Evolutionary conservation across 2,797 vertebrate species (phyloP).

Genomic region (Erithacus rubecula): DNA sequence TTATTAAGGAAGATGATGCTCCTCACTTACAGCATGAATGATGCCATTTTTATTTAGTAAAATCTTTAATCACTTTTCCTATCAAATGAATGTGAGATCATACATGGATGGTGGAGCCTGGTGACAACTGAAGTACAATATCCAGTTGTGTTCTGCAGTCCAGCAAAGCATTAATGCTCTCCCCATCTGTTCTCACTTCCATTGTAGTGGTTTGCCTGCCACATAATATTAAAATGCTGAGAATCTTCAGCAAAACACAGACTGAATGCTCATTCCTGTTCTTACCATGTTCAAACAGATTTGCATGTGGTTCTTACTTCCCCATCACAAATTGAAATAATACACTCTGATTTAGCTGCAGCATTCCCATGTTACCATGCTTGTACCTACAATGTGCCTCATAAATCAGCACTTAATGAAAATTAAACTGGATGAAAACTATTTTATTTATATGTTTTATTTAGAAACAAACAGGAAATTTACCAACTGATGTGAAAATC

Average conservation of each 20-base stretch:
- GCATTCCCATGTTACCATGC: background rate
- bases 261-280: background rate
- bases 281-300: slow-evolving; percentile 14
- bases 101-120: background rate
- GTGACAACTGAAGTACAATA: background rate
- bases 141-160: background rate
- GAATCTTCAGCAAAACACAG: background rate
- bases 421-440: background rate
- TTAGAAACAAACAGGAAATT: background rate
- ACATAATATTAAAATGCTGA: background rate
- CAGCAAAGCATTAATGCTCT: background rate
- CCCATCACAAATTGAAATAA: background rate
- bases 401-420: background rate
- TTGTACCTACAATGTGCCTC: background rate
- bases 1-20: background rate
- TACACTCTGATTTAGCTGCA: background rate
- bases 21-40: background rate
- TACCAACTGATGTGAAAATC: background rate
- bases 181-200: background rate
- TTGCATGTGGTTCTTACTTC: background rate
- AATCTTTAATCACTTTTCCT: background rate
- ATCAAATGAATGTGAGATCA: background rate
- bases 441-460: background rate
- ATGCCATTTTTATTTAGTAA: background rate
- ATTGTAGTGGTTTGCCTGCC: background rate